Conservation (phyloP, 30 jellyfish, hydroid and myxozoan species). For the Catostylus mosaicus region DNA sequence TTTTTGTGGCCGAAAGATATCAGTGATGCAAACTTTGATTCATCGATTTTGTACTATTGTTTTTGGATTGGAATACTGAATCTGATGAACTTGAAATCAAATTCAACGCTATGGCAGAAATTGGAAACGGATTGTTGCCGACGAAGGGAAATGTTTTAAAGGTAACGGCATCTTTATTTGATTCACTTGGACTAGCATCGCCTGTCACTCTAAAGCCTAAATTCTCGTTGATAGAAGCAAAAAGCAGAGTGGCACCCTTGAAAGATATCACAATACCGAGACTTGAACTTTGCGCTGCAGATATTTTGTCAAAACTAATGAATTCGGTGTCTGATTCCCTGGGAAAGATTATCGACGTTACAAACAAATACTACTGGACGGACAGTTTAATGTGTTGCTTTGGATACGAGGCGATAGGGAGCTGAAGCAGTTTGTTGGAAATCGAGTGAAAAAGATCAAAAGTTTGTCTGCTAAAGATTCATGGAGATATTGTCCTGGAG, state of each 20-base stretch:
- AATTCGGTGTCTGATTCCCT: not conserved
- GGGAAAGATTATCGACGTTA: not conserved
- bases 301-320: conserved; percentile 4
- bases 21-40: not conserved
- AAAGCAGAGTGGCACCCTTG: conserved; percentile 21
- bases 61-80: not conserved
- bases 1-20: not conserved
- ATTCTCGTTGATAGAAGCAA: conserved; percentile 5
- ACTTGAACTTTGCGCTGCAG: conserved; percentile 35
- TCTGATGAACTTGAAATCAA: conserved; percentile 6
- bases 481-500: conserved; percentile 35
- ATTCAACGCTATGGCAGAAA: conserved; percentile 10
- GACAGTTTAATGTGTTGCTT: not conserved
- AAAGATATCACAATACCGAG: not conserved
- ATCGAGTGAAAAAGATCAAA: conserved; percentile 22
- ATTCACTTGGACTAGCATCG: conserved; percentile 9
- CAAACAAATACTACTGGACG: conserved; percentile 7
- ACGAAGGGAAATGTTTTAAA: conserved; percentile 34
- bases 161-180: conserved; percentile 29
- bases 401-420: conserved; percentile 13
- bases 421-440: conserved; percentile 27
- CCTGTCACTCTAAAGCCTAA: conserved; percentile 9
- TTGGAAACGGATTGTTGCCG: conserved; percentile 8
- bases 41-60: not conserved
- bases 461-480: conserved; percentile 9